Evolutionary conservation across 2,797 vertebrate species (phyloP).

Genomic region (Gorsachius magnificus): DNA sequence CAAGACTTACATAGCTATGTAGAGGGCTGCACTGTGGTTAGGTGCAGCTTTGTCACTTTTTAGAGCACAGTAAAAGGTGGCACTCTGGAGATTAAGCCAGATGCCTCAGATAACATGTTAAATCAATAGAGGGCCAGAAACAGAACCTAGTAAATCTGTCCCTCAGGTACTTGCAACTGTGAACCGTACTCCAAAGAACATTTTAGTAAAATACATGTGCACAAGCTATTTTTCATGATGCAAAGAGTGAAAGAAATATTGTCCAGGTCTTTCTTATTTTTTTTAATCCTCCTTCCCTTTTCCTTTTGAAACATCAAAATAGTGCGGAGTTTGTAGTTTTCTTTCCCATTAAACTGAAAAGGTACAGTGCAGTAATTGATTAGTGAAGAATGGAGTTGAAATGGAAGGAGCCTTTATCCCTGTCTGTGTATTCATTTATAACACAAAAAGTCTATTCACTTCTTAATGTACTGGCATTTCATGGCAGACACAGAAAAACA

Average conservation of each 20-base stretch:
- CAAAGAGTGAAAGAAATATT: neutral
- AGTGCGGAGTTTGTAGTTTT: neutral
- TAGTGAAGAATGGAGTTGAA: neutral
- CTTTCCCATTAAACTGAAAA: constrained; percentile 1
- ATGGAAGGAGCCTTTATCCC: neutral
- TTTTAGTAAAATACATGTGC: neutral
- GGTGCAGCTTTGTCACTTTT: neutral
- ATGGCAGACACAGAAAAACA: neutral
- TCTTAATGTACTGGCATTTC: neutral
- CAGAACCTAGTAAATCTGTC: neutral
- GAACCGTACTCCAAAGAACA: neutral
- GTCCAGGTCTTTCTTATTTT: neutral
- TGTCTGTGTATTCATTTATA: neutral
- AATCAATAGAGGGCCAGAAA: neutral
- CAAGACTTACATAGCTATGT: neutral
- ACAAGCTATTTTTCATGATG: neutral
- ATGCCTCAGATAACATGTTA: neutral
- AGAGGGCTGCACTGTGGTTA: neutral
- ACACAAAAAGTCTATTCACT: neutral
- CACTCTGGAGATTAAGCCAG: neutral
- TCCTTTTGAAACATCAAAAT: neutral
- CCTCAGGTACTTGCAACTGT: neutral
- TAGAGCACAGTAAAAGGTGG: neutral
- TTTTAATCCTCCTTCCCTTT: neutral
- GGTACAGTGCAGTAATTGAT: neutral